phyloP scores from a whole-genome alignment of 2,888 invertebrate species.

The Cheilosia grossa region DNA sequence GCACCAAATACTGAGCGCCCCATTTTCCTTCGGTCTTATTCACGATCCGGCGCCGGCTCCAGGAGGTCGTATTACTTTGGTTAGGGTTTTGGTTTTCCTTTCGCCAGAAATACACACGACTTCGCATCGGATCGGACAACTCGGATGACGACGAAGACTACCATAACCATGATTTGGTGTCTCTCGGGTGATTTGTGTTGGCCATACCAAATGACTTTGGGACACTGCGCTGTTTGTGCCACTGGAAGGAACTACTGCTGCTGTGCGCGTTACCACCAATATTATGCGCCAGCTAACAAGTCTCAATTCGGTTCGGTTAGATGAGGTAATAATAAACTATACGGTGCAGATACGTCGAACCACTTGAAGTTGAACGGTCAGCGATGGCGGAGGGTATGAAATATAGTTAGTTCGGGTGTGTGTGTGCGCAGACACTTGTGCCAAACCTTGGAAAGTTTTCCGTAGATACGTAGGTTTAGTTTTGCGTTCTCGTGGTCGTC shows the following conservation, averaged over 20 bases:
- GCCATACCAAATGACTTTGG: conserved; percentile 47
- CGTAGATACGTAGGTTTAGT: conserved; percentile 5
- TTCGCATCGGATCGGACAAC: conserved; percentile 15
- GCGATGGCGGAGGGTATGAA: conserved; percentile 21
- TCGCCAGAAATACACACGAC: conserved; percentile 9
- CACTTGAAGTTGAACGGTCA: conserved; percentile 31
- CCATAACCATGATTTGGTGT: conserved; percentile 12
- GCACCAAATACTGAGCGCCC: neutral
- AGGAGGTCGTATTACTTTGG: conserved; percentile 41
- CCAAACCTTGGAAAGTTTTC: conserved; percentile 42
- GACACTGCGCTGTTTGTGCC: conserved; percentile 38
- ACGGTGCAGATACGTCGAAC: conserved; percentile 40
- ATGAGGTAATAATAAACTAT: conserved; percentile 54
- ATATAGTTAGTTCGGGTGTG: conserved; percentile 19
- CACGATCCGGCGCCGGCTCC: conserved; percentile 30
- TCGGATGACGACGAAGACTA: conserved; percentile 2
- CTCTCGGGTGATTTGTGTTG: conserved; percentile 56
- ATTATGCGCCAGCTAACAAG: conserved; percentile 56
- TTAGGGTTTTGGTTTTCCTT: conserved; percentile 33
- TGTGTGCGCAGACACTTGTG: conserved; percentile 41
- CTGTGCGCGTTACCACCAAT: conserved; percentile 33
- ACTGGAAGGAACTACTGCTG: conserved; percentile 29
- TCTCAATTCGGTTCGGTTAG: conserved; percentile 43
- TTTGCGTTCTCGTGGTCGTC: conserved; percentile 5
- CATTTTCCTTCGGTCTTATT: neutral